A percentile compares a stretch with the other conserved stretches of the same genome.
Evolutionary conservation across 64 coral and sea anemone species (phyloP).

Genomic region (Pocillopora damicornis): DNA sequence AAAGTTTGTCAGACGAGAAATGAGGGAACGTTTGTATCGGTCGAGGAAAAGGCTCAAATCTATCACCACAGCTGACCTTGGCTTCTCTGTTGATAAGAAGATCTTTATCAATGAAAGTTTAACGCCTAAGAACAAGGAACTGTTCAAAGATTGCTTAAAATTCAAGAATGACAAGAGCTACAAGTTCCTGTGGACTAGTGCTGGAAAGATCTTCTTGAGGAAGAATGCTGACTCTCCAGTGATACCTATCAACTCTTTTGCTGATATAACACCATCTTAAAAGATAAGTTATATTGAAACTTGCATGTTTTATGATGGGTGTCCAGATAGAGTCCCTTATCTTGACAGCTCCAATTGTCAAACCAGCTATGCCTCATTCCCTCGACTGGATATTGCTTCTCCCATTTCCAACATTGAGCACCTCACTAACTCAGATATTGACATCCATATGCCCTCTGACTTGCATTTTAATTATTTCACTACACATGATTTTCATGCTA

Average conservation of each 20-base stretch:
- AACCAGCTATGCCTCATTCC: neutral
- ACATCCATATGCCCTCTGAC: constrained; percentile 44
- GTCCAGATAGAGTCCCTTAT: neutral
- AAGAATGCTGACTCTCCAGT: constrained; percentile 36
- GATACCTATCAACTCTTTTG: constrained; percentile 26
- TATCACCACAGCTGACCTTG: too few relatives aligned
- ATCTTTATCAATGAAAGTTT: too few relatives aligned
- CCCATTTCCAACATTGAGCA: constrained; percentile 15
- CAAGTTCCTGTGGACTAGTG: constrained; percentile 54
- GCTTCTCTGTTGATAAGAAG: too few relatives aligned
- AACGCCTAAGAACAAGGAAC: too few relatives aligned
- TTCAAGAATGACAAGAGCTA: too few relatives aligned
- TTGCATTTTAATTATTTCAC: constrained; percentile 31
- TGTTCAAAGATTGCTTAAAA: too few relatives aligned
- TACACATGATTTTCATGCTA: constrained; percentile 29
- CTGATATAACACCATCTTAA: constrained; percentile 5
- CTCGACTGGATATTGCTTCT: neutral
- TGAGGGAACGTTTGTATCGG: too few relatives aligned
- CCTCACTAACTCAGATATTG: constrained; percentile 24
- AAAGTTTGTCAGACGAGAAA: too few relatives aligned
- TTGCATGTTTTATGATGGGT: neutral
- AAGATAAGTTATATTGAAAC: constrained; percentile 19
- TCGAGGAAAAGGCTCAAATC: too few relatives aligned
- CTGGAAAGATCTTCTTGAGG: constrained; percentile 43
- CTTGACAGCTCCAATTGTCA: constrained; percentile 1